These are phyloP conservation scores for Rhynchomys soricoides DNA, from an alignment of 2,113 vertebrate genomes.

Conservation along the genomic window DNA sequence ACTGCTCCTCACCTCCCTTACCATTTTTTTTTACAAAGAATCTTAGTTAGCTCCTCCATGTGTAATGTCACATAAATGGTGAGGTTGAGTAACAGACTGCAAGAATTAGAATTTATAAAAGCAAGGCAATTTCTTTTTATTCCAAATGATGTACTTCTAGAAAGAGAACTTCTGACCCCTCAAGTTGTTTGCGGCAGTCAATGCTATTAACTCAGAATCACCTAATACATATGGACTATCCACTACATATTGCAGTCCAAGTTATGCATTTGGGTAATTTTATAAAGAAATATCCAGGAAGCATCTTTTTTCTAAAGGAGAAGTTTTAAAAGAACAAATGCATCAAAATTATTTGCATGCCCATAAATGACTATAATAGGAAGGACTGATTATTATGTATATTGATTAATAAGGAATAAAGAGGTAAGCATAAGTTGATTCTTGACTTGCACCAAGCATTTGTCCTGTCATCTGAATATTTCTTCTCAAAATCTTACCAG, in stretches of 20 bases:
- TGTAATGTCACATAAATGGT: neutral
- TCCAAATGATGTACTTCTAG: constrained; percentile 9
- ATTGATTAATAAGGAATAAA: neutral
- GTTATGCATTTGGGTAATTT: neutral
- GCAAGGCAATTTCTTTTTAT: neutral
- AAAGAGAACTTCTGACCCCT: neutral
- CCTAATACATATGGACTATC: constrained; percentile 6
- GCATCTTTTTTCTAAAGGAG: neutral
- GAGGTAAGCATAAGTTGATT: neutral
- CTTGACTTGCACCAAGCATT: neutral
- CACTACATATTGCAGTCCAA: neutral
- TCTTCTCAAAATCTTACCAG: neutral
- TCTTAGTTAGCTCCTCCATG: neutral
- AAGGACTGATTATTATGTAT: neutral
- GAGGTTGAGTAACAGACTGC: neutral
- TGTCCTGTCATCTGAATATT: neutral
- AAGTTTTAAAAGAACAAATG: neutral
- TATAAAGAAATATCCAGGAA: constrained; percentile 31
- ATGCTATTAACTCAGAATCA: constrained; percentile 21
- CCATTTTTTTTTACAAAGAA: neutral
- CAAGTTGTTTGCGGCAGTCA: constrained; percentile 7
- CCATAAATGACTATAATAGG: constrained; percentile 26
- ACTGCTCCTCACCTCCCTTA: neutral
- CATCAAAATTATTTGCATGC: neutral
- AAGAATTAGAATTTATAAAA: constrained; percentile 52